Evolutionary conservation across 2,113 vertebrate species (phyloP).

Genomic region (Sardina pilchardus): DNA sequence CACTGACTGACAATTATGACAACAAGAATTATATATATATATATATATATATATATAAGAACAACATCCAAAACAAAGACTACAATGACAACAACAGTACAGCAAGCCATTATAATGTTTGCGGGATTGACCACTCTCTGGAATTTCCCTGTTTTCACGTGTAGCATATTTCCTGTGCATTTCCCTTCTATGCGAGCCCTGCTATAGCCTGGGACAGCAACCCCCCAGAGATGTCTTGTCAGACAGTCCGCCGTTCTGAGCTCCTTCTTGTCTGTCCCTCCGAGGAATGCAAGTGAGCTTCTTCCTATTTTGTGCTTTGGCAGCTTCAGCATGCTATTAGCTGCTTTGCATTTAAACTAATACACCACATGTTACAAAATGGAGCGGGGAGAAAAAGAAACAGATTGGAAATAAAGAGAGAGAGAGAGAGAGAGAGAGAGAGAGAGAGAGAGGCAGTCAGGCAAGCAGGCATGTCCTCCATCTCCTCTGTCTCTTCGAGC

Average conservation of each 20-base stretch:
- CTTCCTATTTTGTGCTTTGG: slow-evolving; percentile 5
- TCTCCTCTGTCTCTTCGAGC: slow-evolving; percentile 11
- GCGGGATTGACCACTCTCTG: background rate
- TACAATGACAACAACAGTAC: background rate
- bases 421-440: background rate
- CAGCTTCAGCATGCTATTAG: slow-evolving; percentile 18
- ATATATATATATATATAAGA: background rate
- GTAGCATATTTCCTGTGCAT: slow-evolving; percentile 35
- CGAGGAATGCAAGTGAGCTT: slow-evolving; percentile 1
- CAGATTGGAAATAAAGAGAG: slow-evolving; percentile 49
- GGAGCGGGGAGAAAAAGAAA: slow-evolving; percentile 57
- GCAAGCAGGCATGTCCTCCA: background rate
- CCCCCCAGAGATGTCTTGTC: slow-evolving; percentile 1
- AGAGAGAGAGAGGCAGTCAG: background rate
- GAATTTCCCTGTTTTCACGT: slow-evolving; percentile 50
- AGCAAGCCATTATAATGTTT: background rate
- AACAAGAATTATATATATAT: background rate
- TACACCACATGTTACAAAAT: slow-evolving; percentile 24
- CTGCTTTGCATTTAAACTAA: slow-evolving; percentile 15
- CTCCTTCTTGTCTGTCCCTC: background rate
- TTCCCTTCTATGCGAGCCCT: background rate
- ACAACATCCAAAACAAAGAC: slow-evolving; percentile 47
- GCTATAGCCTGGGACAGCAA: background rate
- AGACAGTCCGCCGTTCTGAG: background rate
- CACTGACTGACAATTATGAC: background rate